These are phyloP conservation scores for Trematomus loennbergii DNA, from an alignment of 2,113 vertebrate species.

Conservation along the genomic window DNA sequence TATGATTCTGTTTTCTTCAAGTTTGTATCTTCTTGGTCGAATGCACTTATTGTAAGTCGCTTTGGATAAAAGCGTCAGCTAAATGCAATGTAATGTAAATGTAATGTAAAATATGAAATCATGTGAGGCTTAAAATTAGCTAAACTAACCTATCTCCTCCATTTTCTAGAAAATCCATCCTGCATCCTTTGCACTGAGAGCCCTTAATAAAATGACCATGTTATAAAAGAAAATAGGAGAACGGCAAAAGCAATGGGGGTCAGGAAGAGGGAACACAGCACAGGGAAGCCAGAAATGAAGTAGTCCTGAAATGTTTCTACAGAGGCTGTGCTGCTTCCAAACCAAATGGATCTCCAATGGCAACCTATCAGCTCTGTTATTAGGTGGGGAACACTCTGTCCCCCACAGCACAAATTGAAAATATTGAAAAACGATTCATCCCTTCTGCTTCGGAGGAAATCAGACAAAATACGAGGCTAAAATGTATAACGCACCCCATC, in stretches of 20 bases:
- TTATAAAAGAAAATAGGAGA: background rate
- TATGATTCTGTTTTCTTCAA: too few species aligned
- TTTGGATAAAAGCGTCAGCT: too few species aligned
- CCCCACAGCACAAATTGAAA: conserved; percentile 13
- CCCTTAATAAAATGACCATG: conserved; percentile 14
- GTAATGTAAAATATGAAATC: too few species aligned
- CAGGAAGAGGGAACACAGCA: conserved; percentile 6
- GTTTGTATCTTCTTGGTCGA: too few species aligned
- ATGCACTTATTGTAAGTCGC: too few species aligned
- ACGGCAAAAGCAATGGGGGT: conserved; percentile 13
- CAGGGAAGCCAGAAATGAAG: background rate
- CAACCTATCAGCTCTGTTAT: conserved; percentile 28
- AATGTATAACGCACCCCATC: background rate
- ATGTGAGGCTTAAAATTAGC: too few species aligned
- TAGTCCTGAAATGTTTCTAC: conserved; percentile 5
- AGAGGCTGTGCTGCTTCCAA: conserved; percentile 12
- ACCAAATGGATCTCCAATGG: conserved; percentile 41
- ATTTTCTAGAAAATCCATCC: too few species aligned
- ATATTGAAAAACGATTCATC: conserved; percentile 28
- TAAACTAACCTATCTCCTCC: too few species aligned
- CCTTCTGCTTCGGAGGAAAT: background rate
- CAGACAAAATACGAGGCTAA: too few species aligned
- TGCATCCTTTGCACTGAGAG: conserved; percentile 11
- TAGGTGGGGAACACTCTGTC: conserved; percentile 14
- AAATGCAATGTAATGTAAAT: too few species aligned